phyloP scores from a whole-genome alignment of 2,888 invertebrate genomes.

The Aspidiotus destructor region DNA sequence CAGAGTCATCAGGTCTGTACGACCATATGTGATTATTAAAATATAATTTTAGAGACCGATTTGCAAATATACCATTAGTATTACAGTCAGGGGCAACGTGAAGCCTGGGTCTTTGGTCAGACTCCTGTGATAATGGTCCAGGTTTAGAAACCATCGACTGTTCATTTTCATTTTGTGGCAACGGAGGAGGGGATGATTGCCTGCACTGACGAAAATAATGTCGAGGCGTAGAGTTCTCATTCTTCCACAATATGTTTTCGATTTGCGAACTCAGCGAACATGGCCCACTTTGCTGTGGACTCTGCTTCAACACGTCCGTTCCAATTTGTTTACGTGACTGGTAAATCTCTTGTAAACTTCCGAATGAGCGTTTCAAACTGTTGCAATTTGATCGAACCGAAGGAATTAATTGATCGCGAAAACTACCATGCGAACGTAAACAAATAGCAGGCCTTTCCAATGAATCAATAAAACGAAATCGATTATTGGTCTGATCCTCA shows the following conservation, averaged over 20 bases:
- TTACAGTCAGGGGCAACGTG: slow-evolving; percentile 12
- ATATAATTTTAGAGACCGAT: slow-evolving; percentile 21
- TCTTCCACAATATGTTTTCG: slow-evolving; percentile 16
- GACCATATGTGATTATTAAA: slow-evolving; percentile 30
- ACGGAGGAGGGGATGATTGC: slow-evolving; percentile 37
- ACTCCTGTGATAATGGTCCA: not conserved
- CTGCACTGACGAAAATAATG: slow-evolving; percentile 30
- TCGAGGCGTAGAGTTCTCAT: slow-evolving; percentile 6
- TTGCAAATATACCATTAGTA: slow-evolving; percentile 18
- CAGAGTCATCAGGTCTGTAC: slow-evolving; percentile 61
- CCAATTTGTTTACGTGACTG: slow-evolving; percentile 29
- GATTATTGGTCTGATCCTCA: not conserved
- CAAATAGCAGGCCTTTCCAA: slow-evolving; percentile 21
- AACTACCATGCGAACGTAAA: slow-evolving; percentile 15
- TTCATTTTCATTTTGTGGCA: slow-evolving; percentile 10
- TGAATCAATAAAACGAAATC: slow-evolving; percentile 24
- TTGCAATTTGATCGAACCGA: not conserved
- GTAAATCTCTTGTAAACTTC: slow-evolving; percentile 37
- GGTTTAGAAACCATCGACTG: slow-evolving; percentile 2
- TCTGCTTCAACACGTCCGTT: slow-evolving; percentile 15
- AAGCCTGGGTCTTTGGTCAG: not conserved
- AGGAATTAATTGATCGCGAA: slow-evolving; percentile 15
- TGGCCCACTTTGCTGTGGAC: slow-evolving; percentile 13
- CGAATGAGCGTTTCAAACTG: slow-evolving; percentile 16
- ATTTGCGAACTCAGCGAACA: slow-evolving; percentile 19